Base-by-base conservation (phyloP, 2,888 invertebrate species). In the Gonocerus acuteangulatus region DNA sequence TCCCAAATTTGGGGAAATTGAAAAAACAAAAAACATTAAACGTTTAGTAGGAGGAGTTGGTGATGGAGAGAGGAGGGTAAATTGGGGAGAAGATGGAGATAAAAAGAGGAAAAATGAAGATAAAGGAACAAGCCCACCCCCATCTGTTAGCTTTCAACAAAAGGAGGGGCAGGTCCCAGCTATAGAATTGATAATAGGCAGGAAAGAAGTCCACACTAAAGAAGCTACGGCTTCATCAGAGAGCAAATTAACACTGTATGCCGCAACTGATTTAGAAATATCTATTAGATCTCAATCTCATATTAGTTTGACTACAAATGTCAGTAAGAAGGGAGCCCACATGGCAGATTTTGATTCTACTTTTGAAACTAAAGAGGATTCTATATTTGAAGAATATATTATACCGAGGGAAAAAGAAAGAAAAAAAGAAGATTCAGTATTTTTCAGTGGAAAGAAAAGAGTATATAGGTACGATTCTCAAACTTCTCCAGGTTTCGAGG, bases 251-350 rank as follows among this genome's bases (percentile, higher is more conserved):
- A 79, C 78, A 2, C 68, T 79, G 13, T 79, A 78, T 67, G 76
- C 78, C 11, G 75, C 75, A n/a, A 74, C 75, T 65, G 78, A 79
- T 70, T 77, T 79, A 4, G 79, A 79, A 72, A 79, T 79, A 62
- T 78, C 78, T 13, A 79, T 79, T 36, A 74, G 76, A 66, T 78
- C 79, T 2, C 77, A 79, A 70, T 78, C 79, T 7, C 77, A 77
- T 67, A 78, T 79, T 65, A 78, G 77, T 36, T 75, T 79, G 7
- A 76, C 75, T 7, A 76, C 76, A 15, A 76, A 76, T 2, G 73
- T 73, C 1, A 77, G 77, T 4, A 73, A 71, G 36, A 77, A 77
- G 70, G 76, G 76, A 1, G 76, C 76, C 2, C 74, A 77, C 67
- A 73, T 73, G 39, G 76, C 77, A 47, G 76, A 78, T 68, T 76